phyloP scores from a whole-genome alignment of 2,797 vertebrate species.

The Bufotes viridis region DNA sequence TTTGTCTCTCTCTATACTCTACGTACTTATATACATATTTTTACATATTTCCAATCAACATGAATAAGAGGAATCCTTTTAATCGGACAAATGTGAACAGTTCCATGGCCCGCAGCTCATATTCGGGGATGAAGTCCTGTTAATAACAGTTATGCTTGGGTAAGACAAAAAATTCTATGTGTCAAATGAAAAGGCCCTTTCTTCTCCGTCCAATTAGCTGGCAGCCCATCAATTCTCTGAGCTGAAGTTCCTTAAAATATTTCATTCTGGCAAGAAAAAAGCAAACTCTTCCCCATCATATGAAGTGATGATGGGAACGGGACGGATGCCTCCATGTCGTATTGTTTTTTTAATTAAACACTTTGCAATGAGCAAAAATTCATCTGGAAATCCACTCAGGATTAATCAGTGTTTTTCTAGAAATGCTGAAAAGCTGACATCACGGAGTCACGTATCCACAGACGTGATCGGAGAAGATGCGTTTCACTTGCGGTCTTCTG shows the following conservation, averaged over 20 bases:
- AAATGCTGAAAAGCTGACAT: not conserved
- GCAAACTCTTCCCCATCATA: slow-evolving; percentile 31
- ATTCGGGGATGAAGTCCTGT: slow-evolving; percentile 10
- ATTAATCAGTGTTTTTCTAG: slow-evolving; percentile 20
- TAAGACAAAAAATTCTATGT: slow-evolving; percentile 18
- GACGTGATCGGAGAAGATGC: not conserved
- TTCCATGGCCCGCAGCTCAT: not conserved
- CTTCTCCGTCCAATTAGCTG: slow-evolving; percentile 25
- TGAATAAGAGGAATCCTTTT: not conserved
- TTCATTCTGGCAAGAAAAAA: slow-evolving; percentile 19
- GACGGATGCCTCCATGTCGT: not conserved
- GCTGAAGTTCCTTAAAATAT: slow-evolving; percentile 44
- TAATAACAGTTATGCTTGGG: slow-evolving; percentile 8
- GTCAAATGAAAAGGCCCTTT: slow-evolving; percentile 39
- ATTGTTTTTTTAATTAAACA: slow-evolving; percentile 26
- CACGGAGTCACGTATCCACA: not conserved
- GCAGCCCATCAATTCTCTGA: slow-evolving; percentile 5
- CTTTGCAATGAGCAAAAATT: slow-evolving; percentile 25
- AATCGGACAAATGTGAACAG: not conserved
- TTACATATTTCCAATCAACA: not conserved
- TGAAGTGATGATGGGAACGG: slow-evolving; percentile 36
- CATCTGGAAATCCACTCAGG: slow-evolving; percentile 27
- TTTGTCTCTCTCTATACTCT: too few species aligned
- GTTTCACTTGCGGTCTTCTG: not conserved
- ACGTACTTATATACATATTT: too few species aligned